Evolutionary conservation across 2,888 invertebrate species (phyloP), one percentile per base, ranked within the genome.

Genomic region (Malacosoma neustria): DNA sequence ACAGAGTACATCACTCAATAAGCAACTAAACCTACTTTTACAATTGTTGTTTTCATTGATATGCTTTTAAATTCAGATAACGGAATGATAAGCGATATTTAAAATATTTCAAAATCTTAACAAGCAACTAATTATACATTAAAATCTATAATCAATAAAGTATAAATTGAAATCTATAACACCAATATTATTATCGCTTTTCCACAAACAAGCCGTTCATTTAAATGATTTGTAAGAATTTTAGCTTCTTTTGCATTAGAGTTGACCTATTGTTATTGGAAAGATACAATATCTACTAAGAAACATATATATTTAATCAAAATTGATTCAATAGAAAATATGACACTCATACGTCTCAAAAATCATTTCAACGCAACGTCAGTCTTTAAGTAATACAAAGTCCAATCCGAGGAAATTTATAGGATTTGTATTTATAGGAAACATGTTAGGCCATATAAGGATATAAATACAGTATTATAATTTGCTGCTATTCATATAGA

Each of bases 61-160:
- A 80, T 80, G 80, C 73, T 54, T 70, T 62, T 57, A 63, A 69
- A 61, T 63, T 62, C 56, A 61, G 49, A 37, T 57, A 71, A 76
- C 67, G 75, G 72, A 74, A 75, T 77, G 76, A 68, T 71, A 67
- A 69, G 53, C 61, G 49, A 63, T 63, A 61, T 61, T n/a, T 54
- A 55, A 50, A 54, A 54, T 36, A 39, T 52, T 38, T 45, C 46
- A 51, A 65, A 67, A 58, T 52, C 57, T 51, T 61, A 69, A 65
- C 58, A 57, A 68, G 62, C 65, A 65, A 64, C 55, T 46, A 22
- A 22, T 22, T 22, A 22, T 53, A 61, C 52, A 57, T 55, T 57
- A 55, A 57, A 48, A 52, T 49, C 44, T 54, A 48, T 47, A 54
- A 45, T 51, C 33, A 49, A 52, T 54, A 49, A 46, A 11, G 11